Evolutionary conservation across 2,888 invertebrate species (phyloP).

Genomic region (Holacanthella duospinosa): DNA sequence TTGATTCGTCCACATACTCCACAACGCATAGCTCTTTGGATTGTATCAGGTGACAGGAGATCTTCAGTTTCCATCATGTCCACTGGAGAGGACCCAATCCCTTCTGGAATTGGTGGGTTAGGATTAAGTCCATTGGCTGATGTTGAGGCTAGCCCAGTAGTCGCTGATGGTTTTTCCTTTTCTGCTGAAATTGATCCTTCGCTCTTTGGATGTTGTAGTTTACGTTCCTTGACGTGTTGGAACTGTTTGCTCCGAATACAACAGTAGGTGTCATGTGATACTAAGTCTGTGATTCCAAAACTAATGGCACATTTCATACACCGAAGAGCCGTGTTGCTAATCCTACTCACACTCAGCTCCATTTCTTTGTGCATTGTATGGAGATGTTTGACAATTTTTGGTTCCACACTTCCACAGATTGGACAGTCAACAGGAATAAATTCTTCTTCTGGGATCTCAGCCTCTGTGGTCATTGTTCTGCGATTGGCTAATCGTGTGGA

Average conservation of each 20-base stretch:
- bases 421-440: constrained; percentile 32
- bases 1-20: constrained; percentile 25
- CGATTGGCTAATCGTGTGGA: constrained; percentile 30
- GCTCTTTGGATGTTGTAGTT: background rate
- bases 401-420: constrained; percentile 27
- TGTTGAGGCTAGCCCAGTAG: background rate
- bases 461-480: constrained; percentile 10
- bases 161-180: background rate
- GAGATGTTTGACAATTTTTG: constrained; percentile 29
- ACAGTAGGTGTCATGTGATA: background rate
- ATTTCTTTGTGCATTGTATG: constrained; percentile 28
- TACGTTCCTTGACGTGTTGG: background rate
- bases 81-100: constrained; percentile 32
- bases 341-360: constrained; percentile 24
- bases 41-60: constrained; percentile 17
- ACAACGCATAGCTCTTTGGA: constrained; percentile 22
- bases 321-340: constrained; percentile 23
- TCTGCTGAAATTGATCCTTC: background rate
- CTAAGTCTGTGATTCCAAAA: constrained; percentile 31
- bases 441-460: constrained; percentile 13
- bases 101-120: constrained; percentile 18
- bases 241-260: constrained; percentile 2
- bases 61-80: constrained; percentile 28
- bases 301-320: constrained; percentile 33
- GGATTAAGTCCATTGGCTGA: background rate